phyloP scores from a whole-genome alignment of 1,140 invertebrate species.

The Agraylea sexmaculata region DNA sequence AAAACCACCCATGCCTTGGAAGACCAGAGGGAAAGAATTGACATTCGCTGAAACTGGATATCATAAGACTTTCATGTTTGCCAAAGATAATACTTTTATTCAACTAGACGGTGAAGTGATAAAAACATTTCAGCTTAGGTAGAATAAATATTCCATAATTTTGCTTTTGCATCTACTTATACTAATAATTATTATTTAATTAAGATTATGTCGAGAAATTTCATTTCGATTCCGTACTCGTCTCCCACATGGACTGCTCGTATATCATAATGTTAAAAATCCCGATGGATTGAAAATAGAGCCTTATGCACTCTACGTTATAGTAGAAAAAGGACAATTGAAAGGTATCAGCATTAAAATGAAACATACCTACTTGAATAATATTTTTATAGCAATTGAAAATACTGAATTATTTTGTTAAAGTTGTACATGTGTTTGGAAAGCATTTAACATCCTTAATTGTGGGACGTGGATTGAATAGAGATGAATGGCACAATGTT shows the following conservation, averaged over 20 bases:
- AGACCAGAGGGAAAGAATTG: slow-evolving; percentile 59
- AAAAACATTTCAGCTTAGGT: slow-evolving; percentile 75
- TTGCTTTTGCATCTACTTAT: background rate
- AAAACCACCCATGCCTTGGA: slow-evolving; percentile 51
- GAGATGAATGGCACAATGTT: slow-evolving; percentile 81
- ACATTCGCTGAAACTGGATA: slow-evolving; percentile 72
- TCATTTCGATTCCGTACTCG: slow-evolving; percentile 78
- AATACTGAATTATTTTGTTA: background rate
- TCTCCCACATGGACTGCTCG: slow-evolving; percentile 71
- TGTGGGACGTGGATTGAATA: slow-evolving; percentile 77
- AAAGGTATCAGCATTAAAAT: slow-evolving; percentile 39
- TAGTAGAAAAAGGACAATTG: slow-evolving; percentile 77
- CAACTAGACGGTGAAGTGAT: slow-evolving; percentile 76
- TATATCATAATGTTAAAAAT: slow-evolving; percentile 82
- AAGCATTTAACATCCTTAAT: slow-evolving; percentile 74
- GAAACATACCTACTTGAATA: background rate
- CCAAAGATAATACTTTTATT: slow-evolving; percentile 75
- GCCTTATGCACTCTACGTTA: slow-evolving; percentile 78
- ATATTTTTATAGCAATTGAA: slow-evolving; percentile 1
- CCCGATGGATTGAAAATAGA: slow-evolving; percentile 54
- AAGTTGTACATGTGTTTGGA: slow-evolving; percentile 77
- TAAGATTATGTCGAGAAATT: slow-evolving; percentile 72
- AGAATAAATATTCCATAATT: slow-evolving; percentile 11
- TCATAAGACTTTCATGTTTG: slow-evolving; percentile 73
- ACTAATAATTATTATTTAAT: slow-evolving; percentile 12